Base-by-base conservation (phyloP, 2,888 invertebrate species). In the Amblyjoppa fuscipennis region DNA sequence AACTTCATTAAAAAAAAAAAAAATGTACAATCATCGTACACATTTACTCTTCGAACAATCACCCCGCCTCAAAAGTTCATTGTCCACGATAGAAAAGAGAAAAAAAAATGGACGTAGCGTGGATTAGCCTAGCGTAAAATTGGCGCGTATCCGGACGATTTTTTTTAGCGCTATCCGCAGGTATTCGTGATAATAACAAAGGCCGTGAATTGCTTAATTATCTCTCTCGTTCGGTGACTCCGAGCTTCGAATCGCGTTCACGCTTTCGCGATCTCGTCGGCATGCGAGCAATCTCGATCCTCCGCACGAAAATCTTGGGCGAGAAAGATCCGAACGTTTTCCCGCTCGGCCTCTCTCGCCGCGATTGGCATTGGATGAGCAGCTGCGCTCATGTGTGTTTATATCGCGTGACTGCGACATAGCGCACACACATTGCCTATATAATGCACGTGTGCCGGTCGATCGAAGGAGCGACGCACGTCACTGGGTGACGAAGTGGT, bases 401-500 rank as follows among this genome's bases (percentile, higher is more conserved):
- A 56, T 31, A 6, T 6, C 5, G 31, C 13, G 16, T 73, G 56
- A 31, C 4, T 1, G 31, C 25, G 9, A 49, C 7, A 16, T 2
- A 28, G 34, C 3, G 31, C 31, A 16, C 31, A 74, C 28, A 56
- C 31, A 61, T 28, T 59, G 51, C 71, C 68, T 79, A 71, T 45
- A 59, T 70, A 25, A 79, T 76, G 75, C 75, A 80, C 85, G 79
- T 76, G 82, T 75, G 76, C 66, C 76, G 75, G 70, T 68, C 66
- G 75, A 82, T 81, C 70, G 74, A 31, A 45, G 76, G 53, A 75
- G 66, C 49, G 16, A 64, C 82, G 71, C 68, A 76, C 73, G 81
- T 87, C 88, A 88, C 86, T 86, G 85, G 87, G 87, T 90, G 90
- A 89, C 88, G 87, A 69, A 85, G 78, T 78, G 80, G 74, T 79